A percentile compares a stretch with the other conserved stretches of the same genome.
These are phyloP conservation scores for Sphaeridia pumilis DNA, from an alignment of 2,888 invertebrate species.

Conservation along the genomic window DNA sequence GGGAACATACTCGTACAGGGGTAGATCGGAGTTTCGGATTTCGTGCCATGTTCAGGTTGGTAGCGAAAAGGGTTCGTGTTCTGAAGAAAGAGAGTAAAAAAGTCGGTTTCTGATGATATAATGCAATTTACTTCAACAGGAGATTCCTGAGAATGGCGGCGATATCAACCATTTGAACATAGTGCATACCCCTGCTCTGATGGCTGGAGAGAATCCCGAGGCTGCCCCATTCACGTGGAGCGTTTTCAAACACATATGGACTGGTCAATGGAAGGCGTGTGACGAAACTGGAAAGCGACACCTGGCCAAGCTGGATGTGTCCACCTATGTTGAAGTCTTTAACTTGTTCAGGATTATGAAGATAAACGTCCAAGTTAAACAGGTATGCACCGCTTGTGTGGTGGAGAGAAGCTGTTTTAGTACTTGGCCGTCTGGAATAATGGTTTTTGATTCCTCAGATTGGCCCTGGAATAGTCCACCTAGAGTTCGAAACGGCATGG, in stretches of 20 bases:
- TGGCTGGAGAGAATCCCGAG: conserved; percentile 44
- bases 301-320: conserved; percentile 51
- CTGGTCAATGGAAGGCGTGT: conserved; percentile 45
- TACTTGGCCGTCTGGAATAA: background rate
- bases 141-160: conserved; percentile 82
- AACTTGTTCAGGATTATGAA: conserved; percentile 47
- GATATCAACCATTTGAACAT: conserved; percentile 68
- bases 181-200: conserved; percentile 54
- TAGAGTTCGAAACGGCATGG: conserved; percentile 47
- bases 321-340: conserved; percentile 53
- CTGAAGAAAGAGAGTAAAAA: background rate
- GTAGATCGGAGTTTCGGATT: conserved; percentile 64
- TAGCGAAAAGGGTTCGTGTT: background rate
- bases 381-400: conserved; percentile 43
- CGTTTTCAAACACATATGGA: conserved; percentile 50
- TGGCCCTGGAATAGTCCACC: conserved; percentile 66
- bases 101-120: too few species aligned
- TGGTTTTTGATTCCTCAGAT: conserved; percentile 41
- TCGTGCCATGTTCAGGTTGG: conserved; percentile 64
- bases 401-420: background rate
- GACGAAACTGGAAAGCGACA: conserved; percentile 47
- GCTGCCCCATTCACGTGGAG: conserved; percentile 39
- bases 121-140: conserved; percentile 47
- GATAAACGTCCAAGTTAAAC: conserved; percentile 52
- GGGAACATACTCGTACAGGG: conserved; percentile 54